Percentiles rank a stretch among this genome's conserved stretches.
Evolutionary conservation across 2,888 invertebrate species (phyloP).

Genomic region (Onthophagus sagittarius): DNA sequence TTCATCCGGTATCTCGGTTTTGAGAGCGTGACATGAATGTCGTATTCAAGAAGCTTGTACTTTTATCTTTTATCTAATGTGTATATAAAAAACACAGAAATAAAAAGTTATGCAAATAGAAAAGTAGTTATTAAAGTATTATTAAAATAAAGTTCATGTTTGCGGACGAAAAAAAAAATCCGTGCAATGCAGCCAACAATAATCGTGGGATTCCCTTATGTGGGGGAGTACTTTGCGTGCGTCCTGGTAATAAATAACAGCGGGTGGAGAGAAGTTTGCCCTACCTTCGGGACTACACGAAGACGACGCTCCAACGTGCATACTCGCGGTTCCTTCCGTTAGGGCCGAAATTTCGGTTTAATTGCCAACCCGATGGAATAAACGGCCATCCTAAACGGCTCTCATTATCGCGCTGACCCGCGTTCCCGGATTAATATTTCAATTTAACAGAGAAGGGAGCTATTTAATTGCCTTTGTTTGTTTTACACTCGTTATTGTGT

Average conservation of each 20-base stretch:
- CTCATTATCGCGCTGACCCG: slow-evolving; percentile 15
- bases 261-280: neutral
- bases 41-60: slow-evolving; percentile 18
- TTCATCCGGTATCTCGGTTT: slow-evolving; percentile 31
- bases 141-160: neutral
- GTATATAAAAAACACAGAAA: no score
- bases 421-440: slow-evolving; percentile 17
- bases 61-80: slow-evolving; percentile 11
- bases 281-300: neutral
- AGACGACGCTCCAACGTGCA: slow-evolving; percentile 11
- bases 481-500: neutral
- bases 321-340: slow-evolving; percentile 14
- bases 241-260: slow-evolving; percentile 17
- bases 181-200: neutral
- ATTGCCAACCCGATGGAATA: slow-evolving; percentile 13
- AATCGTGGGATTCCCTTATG: slow-evolving; percentile 28
- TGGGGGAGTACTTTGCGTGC: slow-evolving; percentile 17
- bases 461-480: neutral
- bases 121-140: neutral
- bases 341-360: slow-evolving; percentile 19
- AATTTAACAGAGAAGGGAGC: neutral
- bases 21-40: slow-evolving; percentile 32
- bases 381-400: slow-evolving; percentile 13
- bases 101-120: no score
- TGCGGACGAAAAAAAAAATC: neutral